Evolutionary conservation across 2,888 invertebrate genomes (phyloP).

Genomic region (Caenorhabditis parvicauda): DNA sequence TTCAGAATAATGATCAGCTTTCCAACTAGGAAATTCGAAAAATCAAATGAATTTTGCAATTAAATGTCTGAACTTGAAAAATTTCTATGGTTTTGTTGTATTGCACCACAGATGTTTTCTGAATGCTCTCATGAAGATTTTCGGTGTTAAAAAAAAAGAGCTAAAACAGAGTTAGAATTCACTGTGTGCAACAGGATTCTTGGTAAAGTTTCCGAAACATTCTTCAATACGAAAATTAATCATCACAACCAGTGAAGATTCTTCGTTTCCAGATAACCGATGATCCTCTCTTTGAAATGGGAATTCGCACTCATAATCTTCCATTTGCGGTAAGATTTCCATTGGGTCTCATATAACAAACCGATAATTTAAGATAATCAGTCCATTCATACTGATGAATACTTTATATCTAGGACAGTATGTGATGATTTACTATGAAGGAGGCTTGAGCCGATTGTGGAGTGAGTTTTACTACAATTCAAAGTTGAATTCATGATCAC

Average conservation of each 20-base stretch:
- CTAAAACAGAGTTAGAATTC: too few relatives aligned
- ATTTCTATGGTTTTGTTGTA: too few relatives aligned
- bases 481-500: neutral
- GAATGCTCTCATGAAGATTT: too few relatives aligned
- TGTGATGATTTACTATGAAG: constrained; percentile 39
- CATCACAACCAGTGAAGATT: neutral
- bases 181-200: too few relatives aligned
- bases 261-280: constrained; percentile 14
- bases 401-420: constrained; percentile 50
- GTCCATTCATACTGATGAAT: constrained; percentile 37
- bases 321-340: too few relatives aligned
- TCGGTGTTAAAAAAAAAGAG: too few relatives aligned
- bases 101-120: too few relatives aligned
- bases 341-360: too few relatives aligned
- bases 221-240: neutral
- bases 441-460: constrained; percentile 29
- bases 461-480: constrained; percentile 20
- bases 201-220: too few relatives aligned
- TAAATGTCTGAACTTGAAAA: too few relatives aligned
- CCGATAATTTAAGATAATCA: constrained; percentile 13
- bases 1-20: neutral
- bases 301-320: constrained; percentile 23
- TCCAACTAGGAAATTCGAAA: too few relatives aligned
- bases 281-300: constrained; percentile 39
- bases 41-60: too few relatives aligned